A percentile compares a stretch with the other conserved stretches of the same genome.
Evolutionary conservation across 2,797 vertebrate genomes (phyloP).

Genomic region (Bryconaethiops microstoma): DNA sequence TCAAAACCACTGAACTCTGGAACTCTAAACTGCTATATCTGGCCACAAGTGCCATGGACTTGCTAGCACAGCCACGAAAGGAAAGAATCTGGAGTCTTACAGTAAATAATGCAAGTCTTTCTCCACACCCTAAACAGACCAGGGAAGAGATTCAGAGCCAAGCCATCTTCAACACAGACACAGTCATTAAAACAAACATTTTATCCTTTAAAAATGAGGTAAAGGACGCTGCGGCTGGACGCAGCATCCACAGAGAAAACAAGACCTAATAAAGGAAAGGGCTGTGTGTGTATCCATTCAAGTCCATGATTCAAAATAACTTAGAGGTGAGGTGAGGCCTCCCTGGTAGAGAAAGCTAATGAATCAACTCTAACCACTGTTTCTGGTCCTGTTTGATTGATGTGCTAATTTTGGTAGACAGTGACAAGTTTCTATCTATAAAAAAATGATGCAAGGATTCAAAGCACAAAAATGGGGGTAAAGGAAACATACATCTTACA

Average conservation of each 20-base stretch:
- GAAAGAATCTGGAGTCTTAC: slow-evolving; percentile 39
- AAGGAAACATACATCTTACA: slow-evolving; percentile 39
- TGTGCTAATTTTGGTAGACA: slow-evolving; percentile 50
- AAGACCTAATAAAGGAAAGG: slow-evolving; percentile 36
- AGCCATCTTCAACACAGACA: slow-evolving; percentile 51
- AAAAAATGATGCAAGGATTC: slow-evolving; percentile 24
- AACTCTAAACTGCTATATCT: slow-evolving; percentile 60
- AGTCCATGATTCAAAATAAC: slow-evolving; percentile 70
- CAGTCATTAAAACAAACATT: slow-evolving; percentile 58
- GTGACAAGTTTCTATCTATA: slow-evolving; percentile 41
- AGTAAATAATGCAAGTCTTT: slow-evolving; percentile 43
- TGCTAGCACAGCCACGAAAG: slow-evolving; percentile 55
- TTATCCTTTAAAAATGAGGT: slow-evolving; percentile 61
- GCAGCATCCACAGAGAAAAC: slow-evolving; percentile 50
- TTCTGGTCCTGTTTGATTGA: slow-evolving; percentile 48
- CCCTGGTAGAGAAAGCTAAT: slow-evolving; percentile 17
- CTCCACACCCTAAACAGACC: slow-evolving; percentile 13
- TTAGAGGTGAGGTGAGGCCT: slow-evolving; percentile 58
- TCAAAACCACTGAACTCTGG: slow-evolving; percentile 70
- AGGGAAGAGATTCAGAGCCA: slow-evolving; percentile 36
- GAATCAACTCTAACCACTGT: slow-evolving; percentile 22
- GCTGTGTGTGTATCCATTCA: slow-evolving; percentile 43
- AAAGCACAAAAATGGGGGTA: slow-evolving; percentile 25
- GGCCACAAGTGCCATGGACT: slow-evolving; percentile 36
- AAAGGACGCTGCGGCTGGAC: slow-evolving; percentile 48